These are phyloP conservation scores for Rhagoletis zephyria DNA, from an alignment of 1,140 invertebrate genomes.

Conservation along the genomic window DNA sequence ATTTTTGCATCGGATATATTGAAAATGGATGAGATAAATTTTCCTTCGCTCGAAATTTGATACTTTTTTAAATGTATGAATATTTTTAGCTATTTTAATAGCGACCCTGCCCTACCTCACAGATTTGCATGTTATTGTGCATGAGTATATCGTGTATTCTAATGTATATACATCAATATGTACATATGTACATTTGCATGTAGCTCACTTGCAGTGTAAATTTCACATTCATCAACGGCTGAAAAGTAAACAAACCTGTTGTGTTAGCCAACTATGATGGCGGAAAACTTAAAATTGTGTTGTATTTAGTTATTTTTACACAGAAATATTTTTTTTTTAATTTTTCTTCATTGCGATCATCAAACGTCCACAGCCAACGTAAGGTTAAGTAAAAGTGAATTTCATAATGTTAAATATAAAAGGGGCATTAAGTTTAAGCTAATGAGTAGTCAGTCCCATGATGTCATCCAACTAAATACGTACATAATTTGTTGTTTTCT, in stretches of 20 bases:
- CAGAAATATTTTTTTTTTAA: not conserved
- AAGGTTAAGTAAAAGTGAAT: constrained; percentile 44
- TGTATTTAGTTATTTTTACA: not conserved
- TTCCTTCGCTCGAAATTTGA: too few species aligned
- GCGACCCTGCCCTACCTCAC: not conserved
- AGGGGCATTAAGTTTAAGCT: constrained; percentile 45
- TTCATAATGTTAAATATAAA: not conserved
- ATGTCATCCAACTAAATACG: constrained; percentile 8
- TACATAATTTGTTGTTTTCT: not conserved
- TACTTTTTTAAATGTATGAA: too few species aligned
- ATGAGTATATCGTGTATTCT: not conserved
- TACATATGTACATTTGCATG: not conserved
- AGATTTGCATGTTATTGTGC: not conserved
- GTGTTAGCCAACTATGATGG: not conserved
- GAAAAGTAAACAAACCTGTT: constrained; percentile 44
- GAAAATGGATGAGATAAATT: too few species aligned
- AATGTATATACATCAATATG: not conserved
- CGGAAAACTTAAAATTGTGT: not conserved
- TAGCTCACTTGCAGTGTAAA: not conserved
- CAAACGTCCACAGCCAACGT: not conserved
- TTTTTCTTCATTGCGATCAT: not conserved
- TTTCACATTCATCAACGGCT: not conserved
- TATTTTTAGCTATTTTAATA: not conserved
- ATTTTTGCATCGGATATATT: too few species aligned
- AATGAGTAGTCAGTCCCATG: constrained; percentile 1